These are phyloP conservation scores for Caenorhabditis brenneri DNA, from an alignment of 1,140 invertebrate genomes.

Conservation along the genomic window DNA sequence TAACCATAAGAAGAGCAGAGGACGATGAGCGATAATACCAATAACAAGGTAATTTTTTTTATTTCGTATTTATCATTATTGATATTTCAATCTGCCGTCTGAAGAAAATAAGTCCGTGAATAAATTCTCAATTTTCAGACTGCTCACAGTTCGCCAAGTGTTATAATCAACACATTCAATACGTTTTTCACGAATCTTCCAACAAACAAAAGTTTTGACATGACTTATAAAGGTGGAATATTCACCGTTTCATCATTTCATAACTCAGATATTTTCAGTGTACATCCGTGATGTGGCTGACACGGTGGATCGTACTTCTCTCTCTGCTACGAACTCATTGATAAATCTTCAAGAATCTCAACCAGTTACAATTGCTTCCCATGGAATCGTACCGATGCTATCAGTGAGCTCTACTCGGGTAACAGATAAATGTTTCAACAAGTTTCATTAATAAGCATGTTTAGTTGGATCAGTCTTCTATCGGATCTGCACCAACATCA, in stretches of 20 bases:
- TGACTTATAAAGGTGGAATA: conserved; percentile 25
- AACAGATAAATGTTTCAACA: neutral
- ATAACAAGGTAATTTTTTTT: no score
- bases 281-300: conserved; percentile 4
- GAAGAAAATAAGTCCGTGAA: no score
- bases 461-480: neutral
- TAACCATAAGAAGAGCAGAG: no score
- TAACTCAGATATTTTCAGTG: neutral
- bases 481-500: neutral
- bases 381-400: neutral
- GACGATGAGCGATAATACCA: no score
- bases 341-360: neutral
- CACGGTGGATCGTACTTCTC: neutral
- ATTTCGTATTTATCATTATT: no score
- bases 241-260: no score
- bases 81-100: no score
- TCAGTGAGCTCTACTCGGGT: neutral
- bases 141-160: neutral
- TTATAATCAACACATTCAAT: neutral
- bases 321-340: neutral
- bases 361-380: neutral
- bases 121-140: neutral
- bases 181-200: neutral
- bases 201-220: conserved; percentile 17
- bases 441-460: neutral